A percentile compares a stretch with the other conserved stretches of the same genome.
These are phyloP conservation scores for Augochlora pura DNA, from an alignment of 1,140 invertebrate species.

Conservation along the genomic window DNA sequence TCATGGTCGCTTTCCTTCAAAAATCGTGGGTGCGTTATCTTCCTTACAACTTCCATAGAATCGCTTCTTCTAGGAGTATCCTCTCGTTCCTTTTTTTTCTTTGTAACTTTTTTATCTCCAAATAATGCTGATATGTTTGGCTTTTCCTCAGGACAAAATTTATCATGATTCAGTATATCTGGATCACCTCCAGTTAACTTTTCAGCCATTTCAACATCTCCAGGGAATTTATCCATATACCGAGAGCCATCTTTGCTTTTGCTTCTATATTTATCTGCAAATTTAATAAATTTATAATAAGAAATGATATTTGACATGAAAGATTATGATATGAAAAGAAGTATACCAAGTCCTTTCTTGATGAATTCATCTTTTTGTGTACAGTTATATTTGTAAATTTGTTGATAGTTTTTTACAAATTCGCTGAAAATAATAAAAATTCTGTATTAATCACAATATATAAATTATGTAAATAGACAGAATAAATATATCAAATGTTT, in stretches of 20 bases:
- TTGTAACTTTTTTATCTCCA: constrained; percentile 75
- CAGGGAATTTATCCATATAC: constrained; percentile 88
- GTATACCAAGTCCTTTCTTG: constrained; percentile 88
- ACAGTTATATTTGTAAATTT: constrained; percentile 89
- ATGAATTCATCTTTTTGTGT: constrained; percentile 89
- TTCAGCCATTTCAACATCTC: constrained; percentile 86
- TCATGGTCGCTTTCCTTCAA: constrained; percentile 83
- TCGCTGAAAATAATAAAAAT: constrained; percentile 84
- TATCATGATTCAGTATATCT: constrained; percentile 83
- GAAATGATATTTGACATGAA: neutral
- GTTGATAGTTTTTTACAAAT: constrained; percentile 86
- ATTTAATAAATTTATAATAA: constrained; percentile 23
- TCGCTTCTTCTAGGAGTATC: constrained; percentile 59
- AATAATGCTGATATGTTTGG: constrained; percentile 76
- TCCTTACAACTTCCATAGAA: constrained; percentile 56
- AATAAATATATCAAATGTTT: constrained; percentile 22
- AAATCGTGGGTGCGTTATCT: constrained; percentile 81
- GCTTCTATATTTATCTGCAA: constrained; percentile 81
- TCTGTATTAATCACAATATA: neutral
- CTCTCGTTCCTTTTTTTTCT: constrained; percentile 70
- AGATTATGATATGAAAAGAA: constrained; percentile 14
- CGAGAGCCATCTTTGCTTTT: constrained; percentile 80
- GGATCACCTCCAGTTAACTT: constrained; percentile 84
- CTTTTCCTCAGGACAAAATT: constrained; percentile 84
- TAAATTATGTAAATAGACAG: neutral